A percentile compares a stretch with the other conserved stretches of the same genome.
phyloP scores from a whole-genome alignment of 2,888 invertebrate species.

The Ochropacha duplaris region DNA sequence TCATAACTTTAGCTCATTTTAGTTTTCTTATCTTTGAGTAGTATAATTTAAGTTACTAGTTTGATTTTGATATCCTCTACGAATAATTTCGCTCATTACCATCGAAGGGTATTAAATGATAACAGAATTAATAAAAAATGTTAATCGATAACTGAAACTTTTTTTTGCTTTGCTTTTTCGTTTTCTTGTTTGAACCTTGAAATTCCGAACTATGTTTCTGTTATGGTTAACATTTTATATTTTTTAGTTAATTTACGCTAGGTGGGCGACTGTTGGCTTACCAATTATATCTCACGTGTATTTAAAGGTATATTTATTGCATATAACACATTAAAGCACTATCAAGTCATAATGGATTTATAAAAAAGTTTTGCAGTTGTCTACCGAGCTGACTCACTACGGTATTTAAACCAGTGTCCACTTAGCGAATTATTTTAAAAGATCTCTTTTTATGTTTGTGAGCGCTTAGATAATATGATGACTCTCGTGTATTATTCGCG shows the following conservation, averaged over 20 bases:
- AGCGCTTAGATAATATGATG: conserved; percentile 47
- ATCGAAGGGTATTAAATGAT: conserved; percentile 53
- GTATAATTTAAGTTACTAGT: conserved; percentile 42
- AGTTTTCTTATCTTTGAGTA: conserved; percentile 49
- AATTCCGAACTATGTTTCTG: conserved; percentile 27
- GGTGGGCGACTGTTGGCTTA: conserved; percentile 40
- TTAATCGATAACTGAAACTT: conserved; percentile 48
- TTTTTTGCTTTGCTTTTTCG: conserved; percentile 17
- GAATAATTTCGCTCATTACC: conserved; percentile 19
- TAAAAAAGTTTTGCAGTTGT: conserved; percentile 19
- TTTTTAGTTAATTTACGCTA: conserved; percentile 54
- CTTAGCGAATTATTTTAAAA: conserved; percentile 62
- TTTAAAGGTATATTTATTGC: background rate
- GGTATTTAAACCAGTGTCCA: conserved; percentile 42
- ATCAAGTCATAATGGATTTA: conserved; percentile 13
- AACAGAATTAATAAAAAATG: conserved; percentile 35
- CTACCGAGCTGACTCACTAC: conserved; percentile 21
- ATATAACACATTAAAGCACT: conserved; percentile 8
- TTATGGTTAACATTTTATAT: conserved; percentile 57
- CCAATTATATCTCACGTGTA: conserved; percentile 3
- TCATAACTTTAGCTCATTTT: conserved; percentile 60
- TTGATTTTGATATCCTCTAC: conserved; percentile 52
- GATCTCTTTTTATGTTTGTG: conserved; percentile 58
- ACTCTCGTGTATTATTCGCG: conserved; percentile 46
- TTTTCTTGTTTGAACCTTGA: conserved; percentile 14